phyloP scores from a whole-genome alignment of 1,140 invertebrate genomes.

The Trichomalopsis sarcophagae region DNA sequence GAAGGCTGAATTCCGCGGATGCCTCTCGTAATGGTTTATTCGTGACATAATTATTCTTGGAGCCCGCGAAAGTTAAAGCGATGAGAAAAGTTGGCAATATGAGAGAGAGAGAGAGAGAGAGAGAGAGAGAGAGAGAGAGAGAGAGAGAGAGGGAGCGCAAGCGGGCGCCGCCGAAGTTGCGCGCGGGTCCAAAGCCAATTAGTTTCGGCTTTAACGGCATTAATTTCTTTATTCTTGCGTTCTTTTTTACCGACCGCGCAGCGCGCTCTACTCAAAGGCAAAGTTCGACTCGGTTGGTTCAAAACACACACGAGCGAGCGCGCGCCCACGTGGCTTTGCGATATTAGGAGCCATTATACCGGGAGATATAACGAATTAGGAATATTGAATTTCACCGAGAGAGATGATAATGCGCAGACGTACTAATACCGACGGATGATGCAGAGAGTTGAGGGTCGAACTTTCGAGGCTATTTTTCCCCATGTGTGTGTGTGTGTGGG shows the following conservation, averaged over 20 bases:
- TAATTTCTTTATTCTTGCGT: neutral
- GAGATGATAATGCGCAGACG: neutral
- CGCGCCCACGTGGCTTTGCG: neutral
- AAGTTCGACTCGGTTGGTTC: neutral
- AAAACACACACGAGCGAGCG: neutral
- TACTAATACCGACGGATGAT: too few species aligned
- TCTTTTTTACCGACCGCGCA: neutral
- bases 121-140: too few species aligned
- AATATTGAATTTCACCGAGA: neutral
- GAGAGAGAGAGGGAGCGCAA: neutral
- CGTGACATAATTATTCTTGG: constrained; percentile 9
- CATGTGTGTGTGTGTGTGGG: too few species aligned
- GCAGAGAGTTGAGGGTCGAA: neutral
- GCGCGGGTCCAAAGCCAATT: neutral
- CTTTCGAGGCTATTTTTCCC: neutral
- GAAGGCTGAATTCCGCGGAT: neutral
- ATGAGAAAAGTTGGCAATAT: constrained; percentile 16
- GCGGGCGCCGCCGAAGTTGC: neutral
- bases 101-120: neutral
- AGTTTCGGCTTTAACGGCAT: constrained; percentile 14
- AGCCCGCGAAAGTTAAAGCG: neutral
- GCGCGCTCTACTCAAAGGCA: neutral
- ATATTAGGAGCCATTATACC: neutral
- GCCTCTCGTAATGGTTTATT: constrained; percentile 6
- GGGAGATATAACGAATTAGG: neutral